These are phyloP conservation scores for Lepidurus apus DNA, from an alignment of 1,140 invertebrate species.

Conservation along the genomic window DNA sequence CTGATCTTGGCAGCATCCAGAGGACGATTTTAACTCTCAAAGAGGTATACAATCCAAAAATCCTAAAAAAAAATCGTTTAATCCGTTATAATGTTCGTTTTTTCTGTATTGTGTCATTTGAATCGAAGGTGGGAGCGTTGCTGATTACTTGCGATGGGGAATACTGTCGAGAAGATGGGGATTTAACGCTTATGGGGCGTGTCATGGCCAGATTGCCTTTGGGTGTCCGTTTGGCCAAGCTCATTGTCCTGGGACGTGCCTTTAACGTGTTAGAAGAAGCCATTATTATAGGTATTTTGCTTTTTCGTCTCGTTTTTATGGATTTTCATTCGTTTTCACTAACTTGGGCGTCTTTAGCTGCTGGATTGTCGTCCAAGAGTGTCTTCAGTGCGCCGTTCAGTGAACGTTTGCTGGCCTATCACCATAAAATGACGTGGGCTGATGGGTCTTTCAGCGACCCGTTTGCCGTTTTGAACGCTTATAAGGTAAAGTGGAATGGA, in stretches of 20 bases:
- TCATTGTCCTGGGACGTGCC: conserved; percentile 76
- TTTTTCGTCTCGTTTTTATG: neutral
- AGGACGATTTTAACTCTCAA: conserved; percentile 76
- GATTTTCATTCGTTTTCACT: conserved; percentile 20
- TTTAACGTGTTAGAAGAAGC: conserved; percentile 78
- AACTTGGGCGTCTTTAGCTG: conserved; percentile 51
- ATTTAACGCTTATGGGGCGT: conserved; percentile 77
- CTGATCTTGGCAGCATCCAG: conserved; percentile 72
- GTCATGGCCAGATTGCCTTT: conserved; percentile 77
- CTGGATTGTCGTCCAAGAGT: conserved; percentile 71
- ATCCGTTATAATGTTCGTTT: neutral
- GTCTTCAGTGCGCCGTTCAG: conserved; percentile 71
- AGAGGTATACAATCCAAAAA: conserved; percentile 54
- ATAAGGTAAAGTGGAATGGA: conserved; percentile 51
- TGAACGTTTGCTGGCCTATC: conserved; percentile 64
- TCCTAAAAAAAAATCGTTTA: neutral
- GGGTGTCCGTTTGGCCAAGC: conserved; percentile 71
- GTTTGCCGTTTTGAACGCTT: conserved; percentile 73
- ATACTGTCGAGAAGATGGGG: conserved; percentile 67
- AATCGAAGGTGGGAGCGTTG: conserved; percentile 51
- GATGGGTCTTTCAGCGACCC: conserved; percentile 76
- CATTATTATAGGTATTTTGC: conserved; percentile 71
- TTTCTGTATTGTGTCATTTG: conserved; percentile 35
- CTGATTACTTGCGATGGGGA: conserved; percentile 52
- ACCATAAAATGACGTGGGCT: conserved; percentile 72